phyloP scores from a whole-genome alignment of 2,113 vertebrate species.

The Psophia crepitans region DNA sequence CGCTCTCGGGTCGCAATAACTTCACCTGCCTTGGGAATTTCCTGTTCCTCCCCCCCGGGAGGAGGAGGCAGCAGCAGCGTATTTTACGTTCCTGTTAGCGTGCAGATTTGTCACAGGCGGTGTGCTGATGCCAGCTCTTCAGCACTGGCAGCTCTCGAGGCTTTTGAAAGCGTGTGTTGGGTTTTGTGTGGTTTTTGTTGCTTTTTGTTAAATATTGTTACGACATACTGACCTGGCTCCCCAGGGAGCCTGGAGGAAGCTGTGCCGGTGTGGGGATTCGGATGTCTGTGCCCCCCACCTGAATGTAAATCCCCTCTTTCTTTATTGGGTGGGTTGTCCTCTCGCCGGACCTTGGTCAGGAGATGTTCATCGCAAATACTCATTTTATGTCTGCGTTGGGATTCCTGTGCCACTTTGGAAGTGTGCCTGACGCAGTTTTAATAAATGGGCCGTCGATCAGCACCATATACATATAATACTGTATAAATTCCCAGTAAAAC shows the following conservation, averaged over 20 bases:
- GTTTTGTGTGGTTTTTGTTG: no score
- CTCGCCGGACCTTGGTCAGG: background rate
- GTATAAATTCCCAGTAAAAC: conserved; percentile 13
- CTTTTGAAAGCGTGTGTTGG: background rate
- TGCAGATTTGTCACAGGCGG: background rate
- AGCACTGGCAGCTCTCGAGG: background rate
- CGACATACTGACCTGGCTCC: rapidly evolving
- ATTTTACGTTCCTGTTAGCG: background rate
- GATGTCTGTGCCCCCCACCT: background rate
- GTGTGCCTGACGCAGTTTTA: background rate
- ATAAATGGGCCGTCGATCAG: background rate
- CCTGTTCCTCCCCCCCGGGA: background rate
- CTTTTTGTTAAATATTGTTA: no score
- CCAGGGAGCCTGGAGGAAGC: background rate
- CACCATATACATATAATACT: background rate
- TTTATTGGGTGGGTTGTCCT: background rate
- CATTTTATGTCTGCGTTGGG: background rate
- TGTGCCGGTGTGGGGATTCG: rapidly evolving
- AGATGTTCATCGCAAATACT: background rate
- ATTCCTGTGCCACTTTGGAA: background rate
- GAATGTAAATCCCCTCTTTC: background rate
- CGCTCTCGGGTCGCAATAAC: background rate
- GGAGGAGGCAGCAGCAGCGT: background rate
- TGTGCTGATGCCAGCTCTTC: background rate
- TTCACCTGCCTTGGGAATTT: no score